Conservation (phyloP, 2,113 vertebrate genomes). For the Tricholaema leucomelas region DNA sequence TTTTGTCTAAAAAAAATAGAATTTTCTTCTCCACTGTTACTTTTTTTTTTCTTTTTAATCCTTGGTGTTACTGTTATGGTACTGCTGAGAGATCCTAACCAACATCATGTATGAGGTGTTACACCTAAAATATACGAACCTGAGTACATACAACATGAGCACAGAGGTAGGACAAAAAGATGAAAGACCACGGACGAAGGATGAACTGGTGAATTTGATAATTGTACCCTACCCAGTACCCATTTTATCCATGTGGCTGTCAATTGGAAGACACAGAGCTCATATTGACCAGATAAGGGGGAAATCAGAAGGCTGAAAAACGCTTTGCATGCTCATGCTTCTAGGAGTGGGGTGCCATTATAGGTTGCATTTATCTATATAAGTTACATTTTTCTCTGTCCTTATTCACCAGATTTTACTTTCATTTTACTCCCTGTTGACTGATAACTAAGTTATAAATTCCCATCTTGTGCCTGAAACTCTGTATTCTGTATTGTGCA, state of each 20-base stretch:
- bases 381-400: neutral
- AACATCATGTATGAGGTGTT: neutral
- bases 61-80: neutral
- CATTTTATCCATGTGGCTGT: accelerated
- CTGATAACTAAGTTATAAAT: neutral
- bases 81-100: neutral
- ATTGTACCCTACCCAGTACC: neutral
- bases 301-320: neutral
- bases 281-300: neutral
- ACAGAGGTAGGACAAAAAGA: too few relatives aligned
- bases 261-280: neutral
- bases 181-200: too few relatives aligned
- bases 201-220: neutral
- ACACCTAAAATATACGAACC: neutral
- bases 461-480: neutral
- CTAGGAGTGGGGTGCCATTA: neutral
- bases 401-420: neutral
- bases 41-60: neutral
- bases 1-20: neutral
- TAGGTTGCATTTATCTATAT: neutral
- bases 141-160: neutral
- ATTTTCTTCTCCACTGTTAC: neutral
- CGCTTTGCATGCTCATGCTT: neutral
- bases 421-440: neutral
- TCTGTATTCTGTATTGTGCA: neutral